These are phyloP conservation scores for Xanthorhoe designata DNA, from an alignment of 2,888 invertebrate genomes.

Conservation along the genomic window DNA sequence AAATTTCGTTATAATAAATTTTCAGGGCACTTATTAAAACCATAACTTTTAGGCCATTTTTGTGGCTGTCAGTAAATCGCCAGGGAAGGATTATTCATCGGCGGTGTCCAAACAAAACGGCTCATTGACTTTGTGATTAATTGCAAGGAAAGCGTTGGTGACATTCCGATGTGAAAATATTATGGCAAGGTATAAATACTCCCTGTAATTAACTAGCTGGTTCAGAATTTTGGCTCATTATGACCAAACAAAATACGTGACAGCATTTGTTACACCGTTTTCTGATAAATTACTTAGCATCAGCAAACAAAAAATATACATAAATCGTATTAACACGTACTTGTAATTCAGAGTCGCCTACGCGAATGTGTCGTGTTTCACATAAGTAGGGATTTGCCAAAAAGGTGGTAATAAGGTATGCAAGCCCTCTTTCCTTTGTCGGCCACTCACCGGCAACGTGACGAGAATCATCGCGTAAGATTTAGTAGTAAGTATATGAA, in stretches of 20 bases:
- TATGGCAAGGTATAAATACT: conserved; percentile 56
- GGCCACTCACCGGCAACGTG: conserved; percentile 82
- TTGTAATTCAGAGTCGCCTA: conserved; percentile 73
- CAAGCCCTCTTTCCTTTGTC: conserved; percentile 84
- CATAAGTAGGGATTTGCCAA: conserved; percentile 81
- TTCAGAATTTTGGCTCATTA: conserved; percentile 28
- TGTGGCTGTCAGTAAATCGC: conserved; percentile 64
- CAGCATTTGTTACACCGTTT: conserved; percentile 7
- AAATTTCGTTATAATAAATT: conserved; percentile 47
- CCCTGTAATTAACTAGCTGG: conserved; percentile 39
- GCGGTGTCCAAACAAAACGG: conserved; percentile 80
- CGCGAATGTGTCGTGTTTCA: conserved; percentile 76
- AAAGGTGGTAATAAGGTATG: conserved; percentile 85
- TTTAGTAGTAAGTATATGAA: conserved; percentile 67
- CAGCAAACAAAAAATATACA: conserved; percentile 49
- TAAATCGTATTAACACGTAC: conserved; percentile 64
- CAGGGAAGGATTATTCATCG: conserved; percentile 79
- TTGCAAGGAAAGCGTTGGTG: conserved; percentile 74
- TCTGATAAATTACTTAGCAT: conserved; percentile 26
- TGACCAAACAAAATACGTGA: conserved; percentile 24
- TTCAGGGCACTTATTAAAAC: conserved; percentile 49
- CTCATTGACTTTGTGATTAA: conserved; percentile 85
- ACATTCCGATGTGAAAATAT: conserved; percentile 74
- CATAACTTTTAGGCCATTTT: conserved; percentile 56
- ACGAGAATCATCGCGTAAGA: conserved; percentile 76